These are phyloP conservation scores for Ennomos erosarius DNA, from an alignment of 2,888 invertebrate species.

Conservation along the genomic window DNA sequence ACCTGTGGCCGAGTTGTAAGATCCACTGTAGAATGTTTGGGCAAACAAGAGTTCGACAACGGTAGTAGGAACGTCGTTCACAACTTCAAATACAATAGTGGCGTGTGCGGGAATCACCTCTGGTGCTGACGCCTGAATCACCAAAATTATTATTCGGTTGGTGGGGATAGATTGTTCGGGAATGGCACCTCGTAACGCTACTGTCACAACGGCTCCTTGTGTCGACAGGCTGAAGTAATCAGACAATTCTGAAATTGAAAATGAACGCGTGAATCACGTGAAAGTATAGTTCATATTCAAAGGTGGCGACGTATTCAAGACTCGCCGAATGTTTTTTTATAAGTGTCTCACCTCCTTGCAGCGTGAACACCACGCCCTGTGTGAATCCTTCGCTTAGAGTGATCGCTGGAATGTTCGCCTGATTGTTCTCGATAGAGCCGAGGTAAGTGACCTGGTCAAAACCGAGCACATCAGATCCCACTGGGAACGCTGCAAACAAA, in stretches of 20 bases:
- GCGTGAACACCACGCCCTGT: slow-evolving; percentile 40
- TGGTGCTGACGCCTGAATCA: slow-evolving; percentile 46
- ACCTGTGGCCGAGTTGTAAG: slow-evolving; percentile 35
- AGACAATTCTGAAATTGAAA: slow-evolving; percentile 22
- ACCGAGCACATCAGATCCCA: slow-evolving; percentile 33
- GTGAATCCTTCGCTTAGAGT: slow-evolving; percentile 47
- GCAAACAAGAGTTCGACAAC: slow-evolving; percentile 27
- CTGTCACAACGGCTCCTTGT: slow-evolving; percentile 22
- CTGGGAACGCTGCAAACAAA: slow-evolving; percentile 20
- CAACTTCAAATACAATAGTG: slow-evolving; percentile 44
- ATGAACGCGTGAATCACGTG: background rate
- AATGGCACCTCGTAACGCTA: slow-evolving; percentile 32
- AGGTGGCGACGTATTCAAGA: no score
- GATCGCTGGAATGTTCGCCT: slow-evolving; percentile 42
- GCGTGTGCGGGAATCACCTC: slow-evolving; percentile 43
- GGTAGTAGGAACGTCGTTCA: slow-evolving; percentile 14
- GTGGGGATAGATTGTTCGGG: slow-evolving; percentile 45
- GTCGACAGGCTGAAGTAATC: slow-evolving; percentile 16
- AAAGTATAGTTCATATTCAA: no score
- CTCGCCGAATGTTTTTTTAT: no score
- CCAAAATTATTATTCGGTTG: slow-evolving; percentile 44
- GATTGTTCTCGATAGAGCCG: slow-evolving; percentile 42
- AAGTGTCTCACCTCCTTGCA: slow-evolving; percentile 50
- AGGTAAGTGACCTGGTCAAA: slow-evolving; percentile 45
- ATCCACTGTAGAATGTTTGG: slow-evolving; percentile 47